Evolutionary conservation across 1,140 invertebrate species (phyloP).

Genomic region (Dolichoris vasculosae): DNA sequence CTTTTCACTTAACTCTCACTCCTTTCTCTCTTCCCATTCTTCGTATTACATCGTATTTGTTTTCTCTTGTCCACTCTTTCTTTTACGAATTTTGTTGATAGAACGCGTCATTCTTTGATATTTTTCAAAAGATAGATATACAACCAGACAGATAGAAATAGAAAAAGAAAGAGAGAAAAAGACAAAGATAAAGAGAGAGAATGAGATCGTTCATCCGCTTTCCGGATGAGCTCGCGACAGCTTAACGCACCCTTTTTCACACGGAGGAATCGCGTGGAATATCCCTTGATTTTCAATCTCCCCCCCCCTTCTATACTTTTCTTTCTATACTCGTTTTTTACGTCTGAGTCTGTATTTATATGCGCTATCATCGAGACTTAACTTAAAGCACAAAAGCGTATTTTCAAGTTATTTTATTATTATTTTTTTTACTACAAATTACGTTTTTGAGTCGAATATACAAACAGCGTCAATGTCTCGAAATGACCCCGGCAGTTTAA

Average conservation of each 20-base stretch:
- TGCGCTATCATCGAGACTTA: constrained; percentile 47
- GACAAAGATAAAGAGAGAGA: not conserved
- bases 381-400: constrained; percentile 41
- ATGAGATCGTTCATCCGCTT: constrained; percentile 44
- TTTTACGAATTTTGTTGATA: constrained; percentile 26
- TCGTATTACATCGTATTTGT: not conserved
- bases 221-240: constrained; percentile 41
- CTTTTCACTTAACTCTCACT: not conserved
- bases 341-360: constrained; percentile 53
- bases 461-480: constrained; percentile 40
- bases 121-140: constrained; percentile 10
- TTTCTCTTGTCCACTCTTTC: constrained; percentile 6
- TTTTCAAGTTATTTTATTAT: constrained; percentile 50
- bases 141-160: constrained; percentile 1
- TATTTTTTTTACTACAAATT: constrained; percentile 46
- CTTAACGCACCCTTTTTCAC: constrained; percentile 43
- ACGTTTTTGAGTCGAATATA: constrained; percentile 43
- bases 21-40: constrained; percentile 11
- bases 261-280: constrained; percentile 41
- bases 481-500: constrained; percentile 38
- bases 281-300: constrained; percentile 43
- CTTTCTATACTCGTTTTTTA: constrained; percentile 42
- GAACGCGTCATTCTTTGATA: constrained; percentile 42
- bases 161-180: not conserved
- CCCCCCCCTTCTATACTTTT: not conserved